Evolutionary conservation across 2,113 vertebrate genomes (phyloP).

Genomic region (Strix uralensis): DNA sequence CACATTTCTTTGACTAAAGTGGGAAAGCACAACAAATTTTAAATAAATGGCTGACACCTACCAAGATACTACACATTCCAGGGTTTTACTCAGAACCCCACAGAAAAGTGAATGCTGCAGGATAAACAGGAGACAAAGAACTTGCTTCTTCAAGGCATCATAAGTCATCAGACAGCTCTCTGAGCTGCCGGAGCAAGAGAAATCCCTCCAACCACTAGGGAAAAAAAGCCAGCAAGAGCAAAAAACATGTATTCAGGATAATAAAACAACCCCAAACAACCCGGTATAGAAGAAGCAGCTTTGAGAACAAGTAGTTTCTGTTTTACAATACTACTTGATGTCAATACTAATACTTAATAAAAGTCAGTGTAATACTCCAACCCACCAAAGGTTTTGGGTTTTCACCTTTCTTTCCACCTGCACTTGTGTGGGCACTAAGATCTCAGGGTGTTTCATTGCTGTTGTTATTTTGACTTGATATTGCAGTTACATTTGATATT

Average conservation of each 20-base stretch:
- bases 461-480: background rate
- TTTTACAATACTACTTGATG: background rate
- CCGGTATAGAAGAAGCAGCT: background rate
- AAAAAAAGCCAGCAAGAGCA: background rate
- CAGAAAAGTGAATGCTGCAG: background rate
- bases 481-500: background rate
- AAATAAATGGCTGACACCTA: background rate
- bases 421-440: background rate
- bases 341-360: background rate
- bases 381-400: background rate
- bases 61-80: background rate
- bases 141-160: background rate
- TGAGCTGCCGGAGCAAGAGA: background rate
- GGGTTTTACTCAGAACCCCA: background rate
- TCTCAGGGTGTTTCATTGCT: background rate
- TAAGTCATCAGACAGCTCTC: background rate
- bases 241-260: background rate
- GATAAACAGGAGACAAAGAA: background rate
- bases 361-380: background rate
- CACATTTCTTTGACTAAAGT: background rate
- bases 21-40: background rate
- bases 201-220: background rate
- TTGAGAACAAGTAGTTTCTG: background rate
- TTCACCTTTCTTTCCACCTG: background rate
- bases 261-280: background rate